These are phyloP conservation scores for Galemys pyrenaicus DNA, from an alignment of 2,113 vertebrate genomes.

Conservation along the genomic window DNA sequence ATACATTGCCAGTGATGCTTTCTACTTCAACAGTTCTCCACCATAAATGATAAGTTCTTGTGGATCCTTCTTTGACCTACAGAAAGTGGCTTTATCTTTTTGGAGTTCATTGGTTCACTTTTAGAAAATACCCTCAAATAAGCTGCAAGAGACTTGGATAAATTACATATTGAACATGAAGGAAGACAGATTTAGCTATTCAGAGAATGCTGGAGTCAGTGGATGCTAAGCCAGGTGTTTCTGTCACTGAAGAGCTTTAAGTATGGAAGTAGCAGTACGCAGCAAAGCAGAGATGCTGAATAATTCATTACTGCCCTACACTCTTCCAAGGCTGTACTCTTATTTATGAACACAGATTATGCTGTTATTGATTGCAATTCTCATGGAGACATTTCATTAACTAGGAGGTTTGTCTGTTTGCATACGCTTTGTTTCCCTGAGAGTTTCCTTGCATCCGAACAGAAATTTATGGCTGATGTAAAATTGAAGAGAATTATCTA, in stretches of 20 bases:
- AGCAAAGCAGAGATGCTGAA: conserved; percentile 81
- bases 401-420: conserved; percentile 79
- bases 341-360: conserved; percentile 88
- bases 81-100: conserved; percentile 52
- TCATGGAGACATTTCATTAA: conserved; percentile 87
- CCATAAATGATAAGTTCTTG: conserved; percentile 31
- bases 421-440: conserved; percentile 74
- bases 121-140: conserved; percentile 51
- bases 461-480: conserved; percentile 55
- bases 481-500: conserved; percentile 70
- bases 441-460: conserved; percentile 61
- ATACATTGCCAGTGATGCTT: conserved; percentile 35
- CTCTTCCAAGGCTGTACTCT: conserved; percentile 79
- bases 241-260: conserved; percentile 78
- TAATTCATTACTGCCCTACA: conserved; percentile 85
- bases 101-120: conserved; percentile 44
- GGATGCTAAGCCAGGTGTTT: conserved; percentile 80
- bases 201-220: conserved; percentile 70
- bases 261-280: conserved; percentile 72
- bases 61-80: conserved; percentile 15
- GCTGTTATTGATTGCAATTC: conserved; percentile 87
- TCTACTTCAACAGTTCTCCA: conserved; percentile 35
- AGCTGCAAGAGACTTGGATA: conserved; percentile 61
- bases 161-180: conserved; percentile 65
- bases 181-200: conserved; percentile 75